Evolutionary conservation across 2,113 vertebrate genomes (phyloP).

Genomic region (Verasper variegatus): DNA sequence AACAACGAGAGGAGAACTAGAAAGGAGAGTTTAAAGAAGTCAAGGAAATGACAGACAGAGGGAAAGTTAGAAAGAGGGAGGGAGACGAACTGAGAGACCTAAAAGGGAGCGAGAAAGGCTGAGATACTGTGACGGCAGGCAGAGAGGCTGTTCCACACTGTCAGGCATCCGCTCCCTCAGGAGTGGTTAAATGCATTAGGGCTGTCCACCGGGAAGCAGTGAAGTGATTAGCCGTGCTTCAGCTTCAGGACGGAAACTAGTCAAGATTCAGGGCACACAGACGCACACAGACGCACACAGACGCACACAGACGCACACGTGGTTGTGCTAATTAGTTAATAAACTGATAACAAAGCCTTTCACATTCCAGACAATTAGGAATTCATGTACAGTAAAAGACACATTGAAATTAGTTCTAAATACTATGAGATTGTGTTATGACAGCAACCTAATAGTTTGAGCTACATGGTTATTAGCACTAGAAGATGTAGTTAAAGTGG

Average conservation of each 20-base stretch:
- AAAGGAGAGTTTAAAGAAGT: conserved; percentile 31
- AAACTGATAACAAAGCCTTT: not conserved
- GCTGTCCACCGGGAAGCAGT: conserved; percentile 57
- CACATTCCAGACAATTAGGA: not conserved
- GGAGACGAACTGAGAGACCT: conserved; percentile 15
- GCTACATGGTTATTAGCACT: no score
- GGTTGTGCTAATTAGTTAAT: conserved; percentile 1
- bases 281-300: conserved; percentile 2
- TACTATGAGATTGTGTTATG: not conserved
- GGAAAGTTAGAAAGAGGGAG: conserved; percentile 13
- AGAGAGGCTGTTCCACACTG: conserved; percentile 54
- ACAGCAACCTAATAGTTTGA: not conserved
- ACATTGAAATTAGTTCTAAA: not conserved
- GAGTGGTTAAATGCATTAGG: conserved; percentile 69
- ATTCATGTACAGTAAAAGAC: not conserved
- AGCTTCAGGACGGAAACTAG: conserved; percentile 44
- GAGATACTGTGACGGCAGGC: conserved; percentile 46
- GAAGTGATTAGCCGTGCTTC: conserved; percentile 67
- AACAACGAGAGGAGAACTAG: conserved; percentile 9
- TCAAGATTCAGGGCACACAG: conserved; percentile 41
- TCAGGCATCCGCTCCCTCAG: conserved; percentile 63
- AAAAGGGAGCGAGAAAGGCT: conserved; percentile 16
- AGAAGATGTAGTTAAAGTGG: no score
- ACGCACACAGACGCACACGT: conserved; percentile 11
- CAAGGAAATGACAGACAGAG: conserved; percentile 26